Evolutionary conservation across 2,113 vertebrate species (phyloP).

Genomic region (Ifrita kowaldi): DNA sequence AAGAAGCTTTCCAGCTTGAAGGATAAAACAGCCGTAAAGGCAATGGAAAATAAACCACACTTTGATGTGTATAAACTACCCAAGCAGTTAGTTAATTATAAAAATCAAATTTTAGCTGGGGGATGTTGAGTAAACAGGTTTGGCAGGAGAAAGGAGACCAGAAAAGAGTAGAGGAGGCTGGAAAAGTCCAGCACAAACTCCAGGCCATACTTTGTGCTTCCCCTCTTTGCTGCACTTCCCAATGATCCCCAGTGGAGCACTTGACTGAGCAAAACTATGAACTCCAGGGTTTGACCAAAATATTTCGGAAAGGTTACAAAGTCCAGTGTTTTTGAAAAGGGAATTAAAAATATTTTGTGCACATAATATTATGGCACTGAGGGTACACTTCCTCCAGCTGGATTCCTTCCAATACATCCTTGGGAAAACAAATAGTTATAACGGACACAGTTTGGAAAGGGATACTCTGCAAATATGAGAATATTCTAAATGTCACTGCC

Average conservation of each 20-base stretch:
- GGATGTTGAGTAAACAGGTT: neutral
- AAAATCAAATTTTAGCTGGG: neutral
- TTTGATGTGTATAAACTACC: neutral
- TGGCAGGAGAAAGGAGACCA: neutral
- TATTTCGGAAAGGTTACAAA: neutral
- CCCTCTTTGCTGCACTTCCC: neutral
- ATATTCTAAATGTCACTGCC: neutral
- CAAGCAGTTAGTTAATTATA: slow-evolving; percentile 4
- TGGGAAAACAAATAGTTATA: neutral
- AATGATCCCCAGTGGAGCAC: neutral
- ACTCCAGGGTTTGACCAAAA: neutral
- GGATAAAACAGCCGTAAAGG: slow-evolving; percentile 19
- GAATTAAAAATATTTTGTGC: neutral
- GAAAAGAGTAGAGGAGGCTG: neutral
- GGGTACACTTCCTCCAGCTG: neutral
- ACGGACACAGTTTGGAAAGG: neutral
- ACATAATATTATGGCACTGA: neutral
- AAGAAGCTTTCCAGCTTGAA: neutral
- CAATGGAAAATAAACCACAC: neutral
- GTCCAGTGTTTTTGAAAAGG: neutral
- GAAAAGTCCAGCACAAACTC: neutral
- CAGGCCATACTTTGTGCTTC: neutral
- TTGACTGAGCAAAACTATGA: neutral
- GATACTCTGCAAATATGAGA: neutral
- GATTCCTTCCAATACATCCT: neutral